Percentiles rank a stretch among this genome's conserved stretches.
phyloP scores from a whole-genome alignment of 2,797 vertebrate genomes.

The Pyrocephalus nanus region DNA sequence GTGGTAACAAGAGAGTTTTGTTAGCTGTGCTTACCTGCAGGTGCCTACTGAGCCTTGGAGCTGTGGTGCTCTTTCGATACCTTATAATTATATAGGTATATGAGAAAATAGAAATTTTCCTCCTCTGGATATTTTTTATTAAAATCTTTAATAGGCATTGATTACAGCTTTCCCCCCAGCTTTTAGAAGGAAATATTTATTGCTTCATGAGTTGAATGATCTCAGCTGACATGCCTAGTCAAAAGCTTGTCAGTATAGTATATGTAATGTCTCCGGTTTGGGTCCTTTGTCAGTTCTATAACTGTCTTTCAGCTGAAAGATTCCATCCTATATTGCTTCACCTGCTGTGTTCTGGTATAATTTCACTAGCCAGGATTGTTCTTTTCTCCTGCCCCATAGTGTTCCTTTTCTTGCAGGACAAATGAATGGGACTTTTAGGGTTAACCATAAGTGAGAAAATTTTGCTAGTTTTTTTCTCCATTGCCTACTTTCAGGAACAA shows the following conservation, averaged over 20 bases:
- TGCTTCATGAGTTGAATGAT: conserved; percentile 40
- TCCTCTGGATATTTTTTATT: background rate
- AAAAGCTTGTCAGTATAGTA: conserved; percentile 31
- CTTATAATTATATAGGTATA: background rate
- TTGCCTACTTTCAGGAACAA: background rate
- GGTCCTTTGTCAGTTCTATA: background rate
- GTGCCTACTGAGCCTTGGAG: background rate
- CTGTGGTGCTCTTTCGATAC: background rate
- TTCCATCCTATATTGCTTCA: background rate
- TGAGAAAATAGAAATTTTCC: conserved; percentile 4
- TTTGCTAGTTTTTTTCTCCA: background rate
- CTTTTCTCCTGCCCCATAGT: background rate
- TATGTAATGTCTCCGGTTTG: background rate
- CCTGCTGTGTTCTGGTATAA: background rate
- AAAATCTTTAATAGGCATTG: conserved; percentile 54
- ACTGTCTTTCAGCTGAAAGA: background rate
- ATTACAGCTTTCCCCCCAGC: conserved; percentile 33
- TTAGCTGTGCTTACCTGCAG: background rate
- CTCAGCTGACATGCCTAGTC: conserved; percentile 32
- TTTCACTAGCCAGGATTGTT: background rate
- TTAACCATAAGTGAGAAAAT: background rate
- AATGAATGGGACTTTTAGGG: background rate
- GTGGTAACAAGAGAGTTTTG: background rate
- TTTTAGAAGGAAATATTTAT: conserved; percentile 53
- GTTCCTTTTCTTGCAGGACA: background rate